These are phyloP conservation scores for Petrocephalus sullivani DNA, from an alignment of 2,797 vertebrate species.

Conservation along the genomic window DNA sequence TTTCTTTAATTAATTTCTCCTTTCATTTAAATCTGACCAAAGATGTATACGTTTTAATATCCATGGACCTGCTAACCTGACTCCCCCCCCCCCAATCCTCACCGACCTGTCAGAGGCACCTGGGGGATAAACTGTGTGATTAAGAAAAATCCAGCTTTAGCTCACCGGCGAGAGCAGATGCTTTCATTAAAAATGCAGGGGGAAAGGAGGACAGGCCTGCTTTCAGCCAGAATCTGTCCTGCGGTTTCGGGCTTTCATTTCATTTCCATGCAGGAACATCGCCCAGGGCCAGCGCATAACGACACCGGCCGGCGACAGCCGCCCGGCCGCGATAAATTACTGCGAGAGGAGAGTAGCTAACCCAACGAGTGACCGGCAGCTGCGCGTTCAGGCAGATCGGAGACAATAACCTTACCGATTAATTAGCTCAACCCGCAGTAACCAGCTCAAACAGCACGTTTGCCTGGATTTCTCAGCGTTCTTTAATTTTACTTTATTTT, in stretches of 20 bases:
- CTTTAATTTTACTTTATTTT: not conserved
- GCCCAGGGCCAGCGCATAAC: constrained; percentile 52
- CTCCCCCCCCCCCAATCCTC: constrained; percentile 40
- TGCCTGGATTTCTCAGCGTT: not conserved
- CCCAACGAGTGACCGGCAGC: constrained; percentile 33
- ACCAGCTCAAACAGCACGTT: not conserved
- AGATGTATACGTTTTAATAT: constrained; percentile 34
- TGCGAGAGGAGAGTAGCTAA: constrained; percentile 39
- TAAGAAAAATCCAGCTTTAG: constrained; percentile 63
- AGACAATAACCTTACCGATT: not conserved
- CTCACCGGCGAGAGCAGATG: constrained; percentile 69
- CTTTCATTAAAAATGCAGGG: constrained; percentile 76
- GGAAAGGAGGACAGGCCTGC: constrained; percentile 52
- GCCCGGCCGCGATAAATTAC: constrained; percentile 49
- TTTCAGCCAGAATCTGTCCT: constrained; percentile 62
- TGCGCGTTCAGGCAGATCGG: constrained; percentile 25
- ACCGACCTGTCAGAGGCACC: constrained; percentile 57
- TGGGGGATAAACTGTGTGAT: constrained; percentile 64
- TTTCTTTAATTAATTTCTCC: constrained; percentile 28
- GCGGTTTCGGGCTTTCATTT: constrained; percentile 64
- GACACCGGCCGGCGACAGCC: constrained; percentile 46
- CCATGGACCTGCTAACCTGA: not conserved
- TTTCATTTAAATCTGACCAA: constrained; percentile 30
- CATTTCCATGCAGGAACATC: constrained; percentile 46
- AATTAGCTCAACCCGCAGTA: not conserved